phyloP scores from a whole-genome alignment of 2,797 vertebrate genomes.

The Mormyrops boulengeri region DNA sequence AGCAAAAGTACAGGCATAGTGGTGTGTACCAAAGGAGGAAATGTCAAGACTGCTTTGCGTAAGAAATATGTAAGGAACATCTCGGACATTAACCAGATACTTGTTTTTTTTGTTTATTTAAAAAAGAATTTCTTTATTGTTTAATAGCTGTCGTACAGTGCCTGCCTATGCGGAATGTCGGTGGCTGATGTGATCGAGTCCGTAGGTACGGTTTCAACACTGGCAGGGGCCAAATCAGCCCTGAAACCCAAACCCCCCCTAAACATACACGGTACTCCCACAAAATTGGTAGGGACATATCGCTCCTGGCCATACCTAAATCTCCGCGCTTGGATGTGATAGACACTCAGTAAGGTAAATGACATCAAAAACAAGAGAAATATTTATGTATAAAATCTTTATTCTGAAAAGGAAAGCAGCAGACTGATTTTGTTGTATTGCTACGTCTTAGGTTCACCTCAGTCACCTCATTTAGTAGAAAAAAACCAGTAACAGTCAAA shows the following conservation, averaged over 20 bases:
- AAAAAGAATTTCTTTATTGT: not conserved
- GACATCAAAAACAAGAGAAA: not conserved
- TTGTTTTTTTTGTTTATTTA: not conserved
- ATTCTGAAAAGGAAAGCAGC: not conserved
- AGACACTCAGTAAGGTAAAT: not conserved
- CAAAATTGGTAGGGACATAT: not conserved
- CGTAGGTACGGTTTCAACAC: not conserved
- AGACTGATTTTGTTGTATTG: not conserved
- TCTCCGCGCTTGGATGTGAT: not conserved
- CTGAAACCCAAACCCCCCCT: not conserved
- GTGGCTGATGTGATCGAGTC: not conserved
- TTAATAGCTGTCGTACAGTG: not conserved
- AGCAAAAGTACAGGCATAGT: not conserved
- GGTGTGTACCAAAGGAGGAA: not conserved
- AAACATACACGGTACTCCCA: not conserved
- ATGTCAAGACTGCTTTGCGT: not conserved
- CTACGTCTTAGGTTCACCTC: not conserved
- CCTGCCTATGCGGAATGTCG: not conserved
- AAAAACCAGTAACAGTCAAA: not conserved
- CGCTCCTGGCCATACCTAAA: not conserved
- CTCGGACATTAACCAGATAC: not conserved
- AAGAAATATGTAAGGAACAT: not conserved
- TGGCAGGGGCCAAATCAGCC: not conserved
- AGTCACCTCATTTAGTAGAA: not conserved
- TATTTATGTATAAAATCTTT: not conserved